These are phyloP conservation scores for Nephrotoma flavescens DNA, from an alignment of 2,888 invertebrate genomes.

Conservation along the genomic window DNA sequence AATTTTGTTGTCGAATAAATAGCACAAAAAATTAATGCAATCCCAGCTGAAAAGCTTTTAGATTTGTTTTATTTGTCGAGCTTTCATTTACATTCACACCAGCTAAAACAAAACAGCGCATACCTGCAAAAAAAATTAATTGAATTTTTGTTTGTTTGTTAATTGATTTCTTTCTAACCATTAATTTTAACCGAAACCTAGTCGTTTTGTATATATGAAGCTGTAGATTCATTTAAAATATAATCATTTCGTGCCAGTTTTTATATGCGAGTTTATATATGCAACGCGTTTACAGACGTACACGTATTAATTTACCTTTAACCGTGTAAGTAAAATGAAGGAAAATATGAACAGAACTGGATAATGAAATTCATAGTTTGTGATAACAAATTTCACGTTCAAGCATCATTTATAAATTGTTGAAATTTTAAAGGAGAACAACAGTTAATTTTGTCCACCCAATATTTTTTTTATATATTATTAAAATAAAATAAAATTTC, in stretches of 20 bases:
- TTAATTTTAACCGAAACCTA: neutral
- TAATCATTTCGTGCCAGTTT: too few species aligned
- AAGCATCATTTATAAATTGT: too few species aligned
- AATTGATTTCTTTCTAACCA: neutral
- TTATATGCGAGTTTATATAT: too few species aligned
- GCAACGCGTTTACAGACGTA: too few species aligned
- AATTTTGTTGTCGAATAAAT: neutral
- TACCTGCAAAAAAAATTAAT: neutral
- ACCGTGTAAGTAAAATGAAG: too few species aligned
- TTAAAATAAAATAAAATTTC: neutral
- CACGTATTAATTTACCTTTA: too few species aligned
- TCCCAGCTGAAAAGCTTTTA: neutral
- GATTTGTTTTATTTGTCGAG: neutral
- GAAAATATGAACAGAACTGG: too few species aligned
- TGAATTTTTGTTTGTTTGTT: neutral
- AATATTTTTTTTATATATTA: neutral
- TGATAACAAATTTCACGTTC: too few species aligned
- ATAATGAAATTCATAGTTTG: too few species aligned
- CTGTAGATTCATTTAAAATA: too few species aligned
- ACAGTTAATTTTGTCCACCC: too few species aligned
- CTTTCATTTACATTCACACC: neutral
- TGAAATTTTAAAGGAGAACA: too few species aligned
- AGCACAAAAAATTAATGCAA: neutral
- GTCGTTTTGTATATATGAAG: neutral
- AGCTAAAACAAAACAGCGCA: neutral